phyloP scores from a whole-genome alignment of 2,113 vertebrate genomes.

The Brienomyrus brachyistius region DNA sequence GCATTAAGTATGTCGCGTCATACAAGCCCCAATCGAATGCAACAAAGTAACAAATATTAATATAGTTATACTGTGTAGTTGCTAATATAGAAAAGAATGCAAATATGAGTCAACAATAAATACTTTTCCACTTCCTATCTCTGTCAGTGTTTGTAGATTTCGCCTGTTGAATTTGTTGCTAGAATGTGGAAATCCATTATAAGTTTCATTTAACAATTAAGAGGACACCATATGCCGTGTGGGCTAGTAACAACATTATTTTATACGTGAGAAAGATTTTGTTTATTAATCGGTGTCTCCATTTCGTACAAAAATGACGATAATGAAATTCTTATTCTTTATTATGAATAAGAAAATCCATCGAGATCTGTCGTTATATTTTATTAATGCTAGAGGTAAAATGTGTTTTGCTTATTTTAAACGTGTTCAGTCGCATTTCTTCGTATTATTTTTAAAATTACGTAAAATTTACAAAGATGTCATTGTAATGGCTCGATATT shows the following conservation, averaged over 20 bases:
- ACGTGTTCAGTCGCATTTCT: background rate
- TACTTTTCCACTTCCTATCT: background rate
- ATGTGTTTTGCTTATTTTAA: background rate
- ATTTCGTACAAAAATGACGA: background rate
- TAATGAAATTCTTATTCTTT: background rate
- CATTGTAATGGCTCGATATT: background rate
- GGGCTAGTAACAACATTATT: background rate
- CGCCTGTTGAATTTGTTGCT: background rate
- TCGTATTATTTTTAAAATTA: background rate
- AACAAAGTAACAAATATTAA: background rate
- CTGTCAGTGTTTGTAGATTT: background rate
- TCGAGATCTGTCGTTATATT: background rate
- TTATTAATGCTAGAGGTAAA: background rate
- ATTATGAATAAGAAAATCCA: background rate
- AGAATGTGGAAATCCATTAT: background rate
- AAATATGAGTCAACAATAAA: background rate
- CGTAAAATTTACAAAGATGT: background rate
- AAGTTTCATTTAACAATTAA: background rate
- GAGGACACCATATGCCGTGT: background rate
- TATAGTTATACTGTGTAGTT: background rate
- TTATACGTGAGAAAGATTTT: background rate
- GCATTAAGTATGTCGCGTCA: background rate
- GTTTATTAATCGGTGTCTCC: background rate
- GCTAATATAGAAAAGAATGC: background rate
- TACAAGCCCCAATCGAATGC: background rate